A percentile compares a stretch with the other conserved stretches of the same genome.
Conservation (phyloP, 2,113 vertebrate species). For the Tringa solitaria region DNA sequence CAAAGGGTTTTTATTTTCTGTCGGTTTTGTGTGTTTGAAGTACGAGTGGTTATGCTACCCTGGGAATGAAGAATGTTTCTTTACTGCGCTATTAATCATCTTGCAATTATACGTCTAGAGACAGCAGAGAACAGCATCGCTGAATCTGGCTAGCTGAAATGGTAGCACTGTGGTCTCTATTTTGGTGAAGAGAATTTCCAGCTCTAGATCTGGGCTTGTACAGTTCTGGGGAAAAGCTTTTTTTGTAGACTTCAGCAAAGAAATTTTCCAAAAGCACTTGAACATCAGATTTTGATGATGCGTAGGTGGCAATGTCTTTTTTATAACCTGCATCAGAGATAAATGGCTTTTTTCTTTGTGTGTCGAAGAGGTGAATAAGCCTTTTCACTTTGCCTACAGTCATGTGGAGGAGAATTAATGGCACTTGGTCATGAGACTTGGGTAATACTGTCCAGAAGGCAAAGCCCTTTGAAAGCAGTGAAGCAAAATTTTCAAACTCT, state of each 20-base stretch:
- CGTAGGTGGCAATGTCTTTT: not conserved
- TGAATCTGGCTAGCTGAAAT: not conserved
- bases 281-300: not conserved
- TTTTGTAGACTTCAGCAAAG: not conserved
- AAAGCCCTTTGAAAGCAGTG: not conserved
- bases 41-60: not conserved
- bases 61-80: not conserved
- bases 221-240: not conserved
- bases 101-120: not conserved
- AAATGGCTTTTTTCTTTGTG: not conserved
- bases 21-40: not conserved
- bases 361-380: not conserved
- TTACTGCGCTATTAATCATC: not conserved
- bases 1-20: not conserved
- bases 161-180: not conserved
- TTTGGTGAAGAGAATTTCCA: not conserved
- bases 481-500: not conserved
- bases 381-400: not conserved
- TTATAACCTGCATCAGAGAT: not conserved
- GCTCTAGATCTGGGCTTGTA: not conserved
- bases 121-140: not conserved
- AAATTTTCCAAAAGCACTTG: not conserved
- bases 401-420: not conserved
- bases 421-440: not conserved
- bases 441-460: not conserved